Conservation (phyloP, 2,888 invertebrate species). For the Bugulina stolonifera region DNA sequence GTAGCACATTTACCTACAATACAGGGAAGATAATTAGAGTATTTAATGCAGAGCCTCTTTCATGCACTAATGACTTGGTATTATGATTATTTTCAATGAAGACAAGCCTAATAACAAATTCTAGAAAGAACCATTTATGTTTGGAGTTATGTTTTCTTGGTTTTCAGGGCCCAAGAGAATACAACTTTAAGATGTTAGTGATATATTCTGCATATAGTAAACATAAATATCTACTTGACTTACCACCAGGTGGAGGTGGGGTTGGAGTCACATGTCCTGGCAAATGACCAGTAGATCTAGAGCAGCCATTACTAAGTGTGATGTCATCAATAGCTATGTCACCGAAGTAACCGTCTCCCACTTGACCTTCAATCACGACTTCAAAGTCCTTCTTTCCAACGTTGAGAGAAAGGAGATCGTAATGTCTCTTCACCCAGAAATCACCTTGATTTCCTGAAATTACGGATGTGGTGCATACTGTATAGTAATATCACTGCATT, state of each 20-base stretch:
- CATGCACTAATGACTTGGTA: too few species aligned
- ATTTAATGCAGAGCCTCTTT: too few species aligned
- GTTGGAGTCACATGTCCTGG: neutral
- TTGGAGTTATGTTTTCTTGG: too few species aligned
- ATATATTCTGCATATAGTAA: too few species aligned
- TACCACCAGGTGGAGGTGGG: neutral
- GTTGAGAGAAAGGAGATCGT: conserved; percentile 29
- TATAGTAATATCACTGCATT: too few species aligned
- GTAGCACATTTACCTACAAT: conserved; percentile 33
- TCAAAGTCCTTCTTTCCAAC: conserved; percentile 28
- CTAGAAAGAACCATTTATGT: too few species aligned
- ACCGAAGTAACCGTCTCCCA: conserved; percentile 36
- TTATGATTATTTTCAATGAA: too few species aligned
- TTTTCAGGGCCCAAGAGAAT: too few species aligned
- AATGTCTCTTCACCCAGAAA: conserved; percentile 32
- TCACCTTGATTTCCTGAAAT: conserved; percentile 35
- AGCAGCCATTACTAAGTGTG: conserved; percentile 40
- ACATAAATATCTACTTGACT: too few species aligned
- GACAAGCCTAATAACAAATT: too few species aligned
- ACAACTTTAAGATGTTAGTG: too few species aligned
- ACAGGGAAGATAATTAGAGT: neutral
- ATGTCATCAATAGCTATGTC: conserved; percentile 45
- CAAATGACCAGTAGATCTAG: neutral
- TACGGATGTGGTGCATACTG: too few species aligned
- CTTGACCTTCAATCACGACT: conserved; percentile 38